Evolutionary conservation across 2,888 invertebrate species (phyloP).

Genomic region (Eupeodes luniger): DNA sequence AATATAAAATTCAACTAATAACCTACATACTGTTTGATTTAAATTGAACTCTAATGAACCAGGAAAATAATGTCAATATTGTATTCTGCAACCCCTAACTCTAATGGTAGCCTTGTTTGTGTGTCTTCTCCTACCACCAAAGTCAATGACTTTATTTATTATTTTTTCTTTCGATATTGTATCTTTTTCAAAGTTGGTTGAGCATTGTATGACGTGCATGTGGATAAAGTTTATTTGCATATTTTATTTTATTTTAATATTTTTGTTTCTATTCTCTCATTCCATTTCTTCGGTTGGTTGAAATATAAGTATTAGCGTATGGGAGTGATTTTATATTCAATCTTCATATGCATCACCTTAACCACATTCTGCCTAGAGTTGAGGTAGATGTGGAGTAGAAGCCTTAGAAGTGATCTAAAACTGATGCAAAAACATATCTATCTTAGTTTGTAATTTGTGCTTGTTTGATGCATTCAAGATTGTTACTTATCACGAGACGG

Average conservation of each 20-base stretch:
- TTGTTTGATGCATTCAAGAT: constrained; percentile 30
- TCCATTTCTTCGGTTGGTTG: constrained; percentile 11
- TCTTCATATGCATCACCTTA: constrained; percentile 42
- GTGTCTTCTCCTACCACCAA: constrained; percentile 43
- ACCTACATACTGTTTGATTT: not conserved
- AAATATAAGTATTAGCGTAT: constrained; percentile 2
- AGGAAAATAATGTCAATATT: constrained; percentile 16
- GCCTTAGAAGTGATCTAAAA: constrained; percentile 55
- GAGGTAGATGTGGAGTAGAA: constrained; percentile 46
- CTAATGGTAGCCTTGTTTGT: constrained; percentile 15
- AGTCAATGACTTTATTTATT: constrained; percentile 65
- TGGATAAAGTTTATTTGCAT: constrained; percentile 4
- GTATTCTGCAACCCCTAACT: constrained; percentile 14
- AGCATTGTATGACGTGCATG: not conserved
- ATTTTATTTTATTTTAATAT: constrained; percentile 42
- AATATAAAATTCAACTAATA: constrained; percentile 24
- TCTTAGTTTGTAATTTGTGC: not conserved
- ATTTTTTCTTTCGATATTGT: not conserved
- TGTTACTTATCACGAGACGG: constrained; percentile 49
- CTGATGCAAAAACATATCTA: constrained; percentile 47
- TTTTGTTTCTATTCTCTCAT: constrained; percentile 63
- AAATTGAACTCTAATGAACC: constrained; percentile 19
- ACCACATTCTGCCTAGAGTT: constrained; percentile 21
- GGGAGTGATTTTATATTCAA: constrained; percentile 60
- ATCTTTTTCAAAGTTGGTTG: not conserved